phyloP scores from a whole-genome alignment of 2,888 invertebrate genomes.

The Carcina quercana region DNA sequence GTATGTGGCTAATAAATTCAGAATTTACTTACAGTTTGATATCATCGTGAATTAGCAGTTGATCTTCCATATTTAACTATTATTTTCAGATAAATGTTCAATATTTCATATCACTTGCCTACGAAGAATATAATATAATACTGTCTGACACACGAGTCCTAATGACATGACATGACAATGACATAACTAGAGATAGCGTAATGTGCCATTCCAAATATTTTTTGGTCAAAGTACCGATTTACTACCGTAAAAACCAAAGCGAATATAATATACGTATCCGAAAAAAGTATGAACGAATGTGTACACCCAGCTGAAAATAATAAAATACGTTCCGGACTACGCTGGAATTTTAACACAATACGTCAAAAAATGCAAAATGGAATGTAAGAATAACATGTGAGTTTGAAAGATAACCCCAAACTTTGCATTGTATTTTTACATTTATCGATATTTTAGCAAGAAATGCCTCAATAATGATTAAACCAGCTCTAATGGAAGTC shows the following conservation, averaged over 20 bases:
- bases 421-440: not conserved
- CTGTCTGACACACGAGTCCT: not conserved
- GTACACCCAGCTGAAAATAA: too few relatives aligned
- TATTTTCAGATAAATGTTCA: constrained; percentile 22
- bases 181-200: constrained; percentile 7
- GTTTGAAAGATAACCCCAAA: constrained; percentile 42
- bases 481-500: constrained; percentile 29
- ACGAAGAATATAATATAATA: constrained; percentile 4
- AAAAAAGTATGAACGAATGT: too few relatives aligned
- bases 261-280: too few relatives aligned
- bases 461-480: not conserved
- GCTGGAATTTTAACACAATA: too few relatives aligned
- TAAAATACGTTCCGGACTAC: too few relatives aligned
- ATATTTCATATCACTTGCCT: constrained; percentile 19
- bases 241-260: too few relatives aligned
- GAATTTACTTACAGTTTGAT: constrained; percentile 79
- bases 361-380: constrained; percentile 8
- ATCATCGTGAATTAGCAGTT: constrained; percentile 81
- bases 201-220: too few relatives aligned
- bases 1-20: not conserved
- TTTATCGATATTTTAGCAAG: too few relatives aligned
- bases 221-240: too few relatives aligned
- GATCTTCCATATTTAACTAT: constrained; percentile 66
- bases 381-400: constrained; percentile 25
- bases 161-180: constrained; percentile 13